phyloP scores from a whole-genome alignment of 2,888 invertebrate species.

The Ceramica pisi region DNA sequence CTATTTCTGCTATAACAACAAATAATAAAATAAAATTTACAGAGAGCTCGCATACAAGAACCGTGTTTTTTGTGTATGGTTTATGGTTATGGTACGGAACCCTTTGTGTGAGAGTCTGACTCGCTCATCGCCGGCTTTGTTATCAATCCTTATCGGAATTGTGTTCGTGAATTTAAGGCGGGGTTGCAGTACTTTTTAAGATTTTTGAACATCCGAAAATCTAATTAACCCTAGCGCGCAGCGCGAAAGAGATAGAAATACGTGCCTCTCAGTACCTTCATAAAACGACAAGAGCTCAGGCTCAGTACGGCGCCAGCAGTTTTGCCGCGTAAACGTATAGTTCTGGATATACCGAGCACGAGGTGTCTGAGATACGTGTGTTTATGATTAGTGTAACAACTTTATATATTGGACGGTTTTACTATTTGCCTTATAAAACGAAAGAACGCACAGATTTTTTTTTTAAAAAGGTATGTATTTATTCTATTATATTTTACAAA shows the following conservation, averaged over 20 bases:
- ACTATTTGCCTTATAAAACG: conserved; percentile 10
- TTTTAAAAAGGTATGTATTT: not conserved
- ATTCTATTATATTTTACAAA: conserved; percentile 12
- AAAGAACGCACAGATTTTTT: not conserved
- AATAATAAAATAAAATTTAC: no score
- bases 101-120: no score
- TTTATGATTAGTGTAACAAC: conserved; percentile 24
- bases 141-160: no score
- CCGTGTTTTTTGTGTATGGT: no score
- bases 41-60: no score
- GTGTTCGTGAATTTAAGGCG: no score
- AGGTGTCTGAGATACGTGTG: conserved; percentile 22
- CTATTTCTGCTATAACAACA: no score
- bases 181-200: no score
- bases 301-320: conserved; percentile 26
- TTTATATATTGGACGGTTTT: conserved; percentile 26
- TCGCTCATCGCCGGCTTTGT: no score
- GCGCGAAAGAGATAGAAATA: conserved; percentile 27
- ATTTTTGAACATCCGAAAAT: no score
- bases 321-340: conserved; percentile 19
- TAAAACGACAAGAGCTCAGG: conserved; percentile 15
- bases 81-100: no score
- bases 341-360: conserved; percentile 23
- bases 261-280: conserved; percentile 27
- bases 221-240: no score